Conservation (phyloP, 2,797 vertebrate genomes). For the Clarias pachynema region DNA sequence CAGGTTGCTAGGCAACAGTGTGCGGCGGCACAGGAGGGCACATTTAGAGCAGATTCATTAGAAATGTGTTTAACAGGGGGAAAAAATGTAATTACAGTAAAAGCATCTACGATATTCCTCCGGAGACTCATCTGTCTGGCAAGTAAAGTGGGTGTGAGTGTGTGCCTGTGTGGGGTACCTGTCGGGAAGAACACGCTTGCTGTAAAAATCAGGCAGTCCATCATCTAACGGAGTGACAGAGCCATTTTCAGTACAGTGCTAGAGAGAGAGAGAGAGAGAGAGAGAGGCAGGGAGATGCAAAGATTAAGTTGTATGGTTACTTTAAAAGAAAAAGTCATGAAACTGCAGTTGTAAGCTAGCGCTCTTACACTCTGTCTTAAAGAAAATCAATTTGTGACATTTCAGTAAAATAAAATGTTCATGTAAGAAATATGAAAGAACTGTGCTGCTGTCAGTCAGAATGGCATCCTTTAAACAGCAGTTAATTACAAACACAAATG, state of each 20-base stretch:
- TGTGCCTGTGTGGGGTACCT: constrained; percentile 65
- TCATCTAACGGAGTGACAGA: constrained; percentile 83
- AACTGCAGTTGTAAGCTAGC: neutral
- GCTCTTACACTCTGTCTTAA: no score
- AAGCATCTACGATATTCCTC: constrained; percentile 50
- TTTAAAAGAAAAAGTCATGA: neutral
- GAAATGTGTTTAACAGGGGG: constrained; percentile 41
- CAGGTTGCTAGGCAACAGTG: constrained; percentile 65
- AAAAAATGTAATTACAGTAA: constrained; percentile 55
- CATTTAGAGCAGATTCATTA: constrained; percentile 54
- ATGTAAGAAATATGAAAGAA: neutral
- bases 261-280: constrained; percentile 14
- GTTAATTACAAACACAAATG: neutral
- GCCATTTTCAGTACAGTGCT: constrained; percentile 83
- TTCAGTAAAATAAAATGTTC: no score
- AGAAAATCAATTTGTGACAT: no score
- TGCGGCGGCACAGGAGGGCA: constrained; percentile 51
- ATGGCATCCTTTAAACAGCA: neutral
- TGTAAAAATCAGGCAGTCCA: constrained; percentile 91
- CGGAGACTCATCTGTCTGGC: constrained; percentile 28
- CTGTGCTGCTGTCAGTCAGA: neutral
- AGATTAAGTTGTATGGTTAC: neutral
- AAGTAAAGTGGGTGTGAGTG: neutral
- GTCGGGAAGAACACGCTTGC: constrained; percentile 87
- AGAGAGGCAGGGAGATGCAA: neutral